Evolutionary conservation across 2,797 vertebrate species (phyloP), one percentile per base, ranked within the genome.

Genomic region (Lophotriccus pileatus): DNA sequence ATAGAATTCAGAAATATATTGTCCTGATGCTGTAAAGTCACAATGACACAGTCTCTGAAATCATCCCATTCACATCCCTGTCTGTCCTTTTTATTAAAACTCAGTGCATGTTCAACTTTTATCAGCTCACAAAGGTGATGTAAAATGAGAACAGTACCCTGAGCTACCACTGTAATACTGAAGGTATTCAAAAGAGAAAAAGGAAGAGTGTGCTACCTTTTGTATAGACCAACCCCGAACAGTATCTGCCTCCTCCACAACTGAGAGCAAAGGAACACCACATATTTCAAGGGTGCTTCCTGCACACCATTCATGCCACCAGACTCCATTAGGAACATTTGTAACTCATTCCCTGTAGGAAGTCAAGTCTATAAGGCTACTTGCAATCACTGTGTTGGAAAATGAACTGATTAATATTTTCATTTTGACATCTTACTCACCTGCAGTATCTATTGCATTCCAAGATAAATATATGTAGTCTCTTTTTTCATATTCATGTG

Each of bases 21-120:
- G 64, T 47, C 19, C 21, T 60, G 44, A 56, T 77, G 32, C 41
- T 74, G 49, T 74, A 46, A 80, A 56, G 41, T 49, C 52, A 59
- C 37, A 27, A 28, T 49, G 20, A 7, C 36, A 56, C 37, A 64
- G 46, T 34, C 30, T 90, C 70, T 91, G 75, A 77, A 93, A 87
- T 92, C 7, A 63, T 70, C 32, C 72, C 52, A 32, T 76, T 91
- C 82, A 67, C 30, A 70, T 63, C 32, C 28, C 50, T 84, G 37
- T 13, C 52, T 67, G 41, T 20, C 82, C 44, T 79, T 59, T 81
- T 96, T 80, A 52, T 91, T 94, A 64, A 85, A 91, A 89, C 34
- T 53, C 60, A 80, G 28, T 49, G 32, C 64, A 36, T 56, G 56
- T 63, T 82, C 78, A 85, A 4, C 32, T 80, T 91, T 73, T 85